Evolutionary conservation across 2,888 invertebrate species (phyloP).

Genomic region (Pyrochroa serraticornis): DNA sequence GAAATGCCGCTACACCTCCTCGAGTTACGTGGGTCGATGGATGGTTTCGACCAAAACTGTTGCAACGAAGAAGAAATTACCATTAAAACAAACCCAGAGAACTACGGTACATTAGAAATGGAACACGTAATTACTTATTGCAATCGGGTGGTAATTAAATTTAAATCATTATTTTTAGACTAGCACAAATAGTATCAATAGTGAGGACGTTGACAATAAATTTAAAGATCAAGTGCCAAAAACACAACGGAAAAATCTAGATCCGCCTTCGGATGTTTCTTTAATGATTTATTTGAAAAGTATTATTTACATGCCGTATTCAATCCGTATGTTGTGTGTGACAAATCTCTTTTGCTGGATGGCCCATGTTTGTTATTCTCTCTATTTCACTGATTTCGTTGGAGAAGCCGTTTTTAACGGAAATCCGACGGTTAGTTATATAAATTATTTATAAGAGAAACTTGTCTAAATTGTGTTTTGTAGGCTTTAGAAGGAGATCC

Average conservation of each 20-base stretch:
- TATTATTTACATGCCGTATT: slow-evolving; percentile 90
- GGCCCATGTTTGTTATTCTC: slow-evolving; percentile 95
- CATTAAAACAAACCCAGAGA: not conserved
- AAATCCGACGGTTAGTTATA: slow-evolving; percentile 71
- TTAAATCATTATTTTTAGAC: not conserved
- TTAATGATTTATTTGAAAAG: slow-evolving; percentile 84
- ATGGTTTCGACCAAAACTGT: slow-evolving; percentile 7
- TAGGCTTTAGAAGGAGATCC: slow-evolving; percentile 72
- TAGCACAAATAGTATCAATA: not conserved
- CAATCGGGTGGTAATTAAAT: not conserved
- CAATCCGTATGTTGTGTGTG: slow-evolving; percentile 83
- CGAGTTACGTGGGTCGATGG: slow-evolving; percentile 45
- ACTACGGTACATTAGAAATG: slow-evolving; percentile 6
- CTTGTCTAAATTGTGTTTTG: slow-evolving; percentile 44
- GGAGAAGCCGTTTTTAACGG: slow-evolving; percentile 90
- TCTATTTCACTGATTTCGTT: slow-evolving; percentile 96
- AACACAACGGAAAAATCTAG: slow-evolving; percentile 40
- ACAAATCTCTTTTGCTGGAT: slow-evolving; percentile 98
- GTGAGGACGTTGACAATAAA: not conserved
- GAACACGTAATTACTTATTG: not conserved
- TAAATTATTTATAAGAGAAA: not conserved
- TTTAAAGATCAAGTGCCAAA: slow-evolving; percentile 1
- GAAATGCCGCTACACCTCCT: slow-evolving; percentile 83
- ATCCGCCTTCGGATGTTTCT: slow-evolving; percentile 57
- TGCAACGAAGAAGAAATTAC: not conserved